Evolutionary conservation across 2,888 invertebrate species (phyloP).

Genomic region (Miltochrista miniata): DNA sequence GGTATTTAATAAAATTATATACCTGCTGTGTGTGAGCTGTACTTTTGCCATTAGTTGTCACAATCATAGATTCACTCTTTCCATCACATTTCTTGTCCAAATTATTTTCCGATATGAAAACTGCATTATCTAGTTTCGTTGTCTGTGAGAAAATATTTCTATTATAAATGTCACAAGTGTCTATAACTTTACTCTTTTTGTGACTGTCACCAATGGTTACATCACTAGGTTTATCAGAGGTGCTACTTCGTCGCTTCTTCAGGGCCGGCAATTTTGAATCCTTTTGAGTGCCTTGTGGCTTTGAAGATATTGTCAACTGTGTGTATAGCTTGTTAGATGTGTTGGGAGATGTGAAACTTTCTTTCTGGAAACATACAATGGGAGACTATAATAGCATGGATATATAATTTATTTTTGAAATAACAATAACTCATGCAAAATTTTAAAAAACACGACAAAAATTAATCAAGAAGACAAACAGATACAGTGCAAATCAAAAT

Average conservation of each 20-base stretch:
- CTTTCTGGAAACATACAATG: conserved; percentile 59
- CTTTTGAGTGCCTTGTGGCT: conserved; percentile 63
- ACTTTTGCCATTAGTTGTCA: conserved; percentile 71
- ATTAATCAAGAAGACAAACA: no score
- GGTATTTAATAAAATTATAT: conserved; percentile 5
- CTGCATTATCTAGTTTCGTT: conserved; percentile 57
- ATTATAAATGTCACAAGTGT: conserved; percentile 70
- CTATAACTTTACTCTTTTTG: conserved; percentile 68
- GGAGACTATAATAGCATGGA: background rate
- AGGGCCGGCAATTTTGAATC: conserved; percentile 67
- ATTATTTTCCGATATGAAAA: conserved; percentile 59
- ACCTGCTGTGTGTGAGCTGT: conserved; percentile 63
- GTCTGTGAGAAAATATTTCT: conserved; percentile 60
- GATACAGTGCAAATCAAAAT: no score
- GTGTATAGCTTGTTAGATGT: conserved; percentile 75
- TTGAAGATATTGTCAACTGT: conserved; percentile 75
- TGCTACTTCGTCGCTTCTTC: conserved; percentile 76
- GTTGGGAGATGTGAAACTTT: conserved; percentile 66
- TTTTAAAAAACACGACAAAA: no score
- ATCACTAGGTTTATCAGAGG: conserved; percentile 77
- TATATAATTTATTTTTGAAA: no score
- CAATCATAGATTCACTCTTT: conserved; percentile 51
- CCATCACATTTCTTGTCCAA: conserved; percentile 65
- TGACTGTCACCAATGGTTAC: conserved; percentile 57
- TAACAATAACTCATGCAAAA: no score